A percentile compares a stretch with the other conserved stretches of the same genome.
Conservation (phyloP, 2,797 vertebrate species). For the Orientallactaga sibirica region DNA sequence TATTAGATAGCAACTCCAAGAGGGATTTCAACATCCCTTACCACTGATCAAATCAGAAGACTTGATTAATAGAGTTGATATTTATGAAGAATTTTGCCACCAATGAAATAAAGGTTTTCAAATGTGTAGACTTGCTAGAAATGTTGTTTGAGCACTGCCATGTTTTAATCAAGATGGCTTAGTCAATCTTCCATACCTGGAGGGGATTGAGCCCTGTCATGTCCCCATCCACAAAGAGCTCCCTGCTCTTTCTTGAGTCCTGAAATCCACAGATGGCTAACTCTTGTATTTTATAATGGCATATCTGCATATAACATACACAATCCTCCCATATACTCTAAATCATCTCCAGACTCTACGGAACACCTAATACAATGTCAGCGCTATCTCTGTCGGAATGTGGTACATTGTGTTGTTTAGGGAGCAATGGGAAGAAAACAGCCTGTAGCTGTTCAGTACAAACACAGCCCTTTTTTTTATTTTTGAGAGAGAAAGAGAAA, state of each 20-base stretch:
- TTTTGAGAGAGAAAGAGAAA: too few species aligned
- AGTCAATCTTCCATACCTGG: neutral
- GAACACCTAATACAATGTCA: neutral
- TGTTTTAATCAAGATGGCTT: neutral
- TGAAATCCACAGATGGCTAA: neutral
- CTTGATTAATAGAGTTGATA: neutral
- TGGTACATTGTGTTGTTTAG: neutral
- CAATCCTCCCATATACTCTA: neutral
- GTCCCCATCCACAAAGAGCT: neutral
- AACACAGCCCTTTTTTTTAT: neutral
- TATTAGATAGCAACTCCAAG: neutral
- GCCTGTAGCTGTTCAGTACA: neutral
- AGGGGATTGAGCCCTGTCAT: neutral
- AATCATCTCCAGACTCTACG: neutral
- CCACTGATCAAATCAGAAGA: neutral
- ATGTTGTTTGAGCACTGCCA: neutral
- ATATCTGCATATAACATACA: neutral
- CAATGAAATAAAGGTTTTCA: neutral
- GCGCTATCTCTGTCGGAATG: neutral
- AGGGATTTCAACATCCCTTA: neutral
- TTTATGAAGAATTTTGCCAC: neutral
- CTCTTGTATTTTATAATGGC: neutral
- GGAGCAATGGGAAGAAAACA: neutral
- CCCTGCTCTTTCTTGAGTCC: neutral
- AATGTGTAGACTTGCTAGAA: conserved; percentile 11